These are phyloP conservation scores for Epizoanthus stellaris DNA, from an alignment of 92 coral and sea anemone genomes.

Conservation along the genomic window DNA sequence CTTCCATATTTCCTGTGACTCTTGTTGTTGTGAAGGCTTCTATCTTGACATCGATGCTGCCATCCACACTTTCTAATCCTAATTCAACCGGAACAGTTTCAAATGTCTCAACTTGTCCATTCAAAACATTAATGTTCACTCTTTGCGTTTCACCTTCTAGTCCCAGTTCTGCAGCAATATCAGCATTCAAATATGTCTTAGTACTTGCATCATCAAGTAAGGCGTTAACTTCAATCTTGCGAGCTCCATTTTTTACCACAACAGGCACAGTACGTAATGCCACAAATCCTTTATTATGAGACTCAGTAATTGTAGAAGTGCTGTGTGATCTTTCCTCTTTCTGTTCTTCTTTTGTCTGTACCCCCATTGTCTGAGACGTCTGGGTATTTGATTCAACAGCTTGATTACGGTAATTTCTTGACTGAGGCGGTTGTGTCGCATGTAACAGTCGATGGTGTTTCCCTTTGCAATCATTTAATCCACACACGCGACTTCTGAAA, in stretches of 20 bases:
- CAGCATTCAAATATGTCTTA: slow-evolving; percentile 42
- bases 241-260: slow-evolving; percentile 44
- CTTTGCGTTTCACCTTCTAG: slow-evolving; percentile 55
- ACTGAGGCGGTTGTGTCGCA: not conserved
- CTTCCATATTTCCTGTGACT: slow-evolving; percentile 71
- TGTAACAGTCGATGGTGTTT: slow-evolving; percentile 63
- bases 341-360: slow-evolving; percentile 10
- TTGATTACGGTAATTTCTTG: not conserved
- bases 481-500: slow-evolving; percentile 55
- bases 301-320: slow-evolving; percentile 25
- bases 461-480: slow-evolving; percentile 54
- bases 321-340: slow-evolving; percentile 50
- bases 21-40: slow-evolving; percentile 62
- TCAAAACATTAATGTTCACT: slow-evolving; percentile 62
- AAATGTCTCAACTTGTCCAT: slow-evolving; percentile 65
- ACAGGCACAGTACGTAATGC: slow-evolving; percentile 63
- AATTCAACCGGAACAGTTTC: slow-evolving; percentile 65
- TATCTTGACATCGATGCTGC: slow-evolving; percentile 20
- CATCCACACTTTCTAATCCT: slow-evolving; percentile 64
- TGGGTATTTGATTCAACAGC: slow-evolving; percentile 8
- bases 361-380: slow-evolving; percentile 13
- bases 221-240: slow-evolving; percentile 58
- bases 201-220: slow-evolving; percentile 64
- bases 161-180: slow-evolving; percentile 51
- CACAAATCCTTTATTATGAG: slow-evolving; percentile 34